Evolutionary conservation across 1,140 invertebrate species (phyloP).

Genomic region (Spodoptera litura): DNA sequence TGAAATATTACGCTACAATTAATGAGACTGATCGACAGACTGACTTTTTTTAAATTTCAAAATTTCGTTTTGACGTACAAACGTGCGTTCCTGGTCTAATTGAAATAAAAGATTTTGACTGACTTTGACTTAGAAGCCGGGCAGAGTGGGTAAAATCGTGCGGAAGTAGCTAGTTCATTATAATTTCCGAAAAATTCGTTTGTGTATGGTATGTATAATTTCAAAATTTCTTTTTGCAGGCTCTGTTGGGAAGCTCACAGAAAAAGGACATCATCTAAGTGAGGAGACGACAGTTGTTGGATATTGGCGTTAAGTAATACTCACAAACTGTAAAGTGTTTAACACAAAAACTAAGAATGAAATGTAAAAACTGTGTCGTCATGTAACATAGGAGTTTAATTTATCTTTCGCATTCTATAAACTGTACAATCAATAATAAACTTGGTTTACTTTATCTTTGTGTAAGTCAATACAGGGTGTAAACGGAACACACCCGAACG

Average conservation of each 20-base stretch:
- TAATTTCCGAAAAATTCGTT: too few relatives aligned
- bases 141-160: too few relatives aligned
- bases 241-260: conserved; percentile 77
- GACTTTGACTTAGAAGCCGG: too few relatives aligned
- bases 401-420: conserved; percentile 41
- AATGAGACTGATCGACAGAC: too few relatives aligned
- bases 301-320: conserved; percentile 29
- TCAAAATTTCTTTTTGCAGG: conserved; percentile 70
- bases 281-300: conserved; percentile 15
- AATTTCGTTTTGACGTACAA: too few relatives aligned
- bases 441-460: conserved; percentile 57
- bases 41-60: too few relatives aligned
- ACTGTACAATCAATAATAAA: conserved; percentile 54
- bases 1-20: too few relatives aligned
- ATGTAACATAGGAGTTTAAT: conserved; percentile 41
- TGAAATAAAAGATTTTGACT: too few relatives aligned
- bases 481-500: too few relatives aligned
- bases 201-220: too few relatives aligned
- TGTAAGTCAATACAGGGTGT: neutral
- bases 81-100: too few relatives aligned
- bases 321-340: conserved; percentile 45
- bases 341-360: conserved; percentile 37
- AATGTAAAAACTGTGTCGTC: conserved; percentile 17
- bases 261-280: conserved; percentile 80
- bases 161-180: too few relatives aligned